Base-by-base conservation (phyloP, 2,888 invertebrate genomes). In the Oxyscelio sp. region DNA sequence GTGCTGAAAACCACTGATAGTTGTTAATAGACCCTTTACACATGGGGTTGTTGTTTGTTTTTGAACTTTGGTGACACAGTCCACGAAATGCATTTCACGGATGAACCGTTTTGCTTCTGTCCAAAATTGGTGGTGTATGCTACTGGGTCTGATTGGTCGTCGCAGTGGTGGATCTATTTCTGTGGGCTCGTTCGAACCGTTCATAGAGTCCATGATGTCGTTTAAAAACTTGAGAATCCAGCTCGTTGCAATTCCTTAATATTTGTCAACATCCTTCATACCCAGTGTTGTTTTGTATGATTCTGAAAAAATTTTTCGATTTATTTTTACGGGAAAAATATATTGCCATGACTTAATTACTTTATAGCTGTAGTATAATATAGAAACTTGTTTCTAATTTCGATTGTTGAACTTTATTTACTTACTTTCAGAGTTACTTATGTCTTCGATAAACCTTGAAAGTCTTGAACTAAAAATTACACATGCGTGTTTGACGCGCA, bases 161-260 rank as follows among this genome's bases (percentile, higher is more conserved):
- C 71, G 19, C 24, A 71, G 11, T 17, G 38, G 31, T 34, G 71
- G 71, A 38, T 71, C 59, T 8, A 19, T 48, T 1, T 59, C 71
- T 2, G 15, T 6, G 13, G 59, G n/a, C 45, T 31, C 21, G 13
- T 27, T 13, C 5, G 58, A 8, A 58, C 17, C 70, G 31, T 70
- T 70, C 70, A 70, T 58, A 2, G 70, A 58, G 11, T 58, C 56
- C 9, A 70, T 43, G 11, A 56, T 13, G 15, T 68, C 43, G 13
- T 68, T 68, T 19, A 70, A 48, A 56, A 70, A 70, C 1, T 15
- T 43, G 48, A 70, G 48, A 15, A 48, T 45, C 58, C 70, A 70
- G 5, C 24, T 15, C n/a, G 58, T 70, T 21, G 70, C 70, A 34
- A 2, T 2, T 11, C 22, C 68, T 19, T 38, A 43, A 0, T 48